Evolutionary conservation across 2,888 invertebrate species (phyloP), one percentile per base, ranked within the genome.

Genomic region (Apoda limacodes): DNA sequence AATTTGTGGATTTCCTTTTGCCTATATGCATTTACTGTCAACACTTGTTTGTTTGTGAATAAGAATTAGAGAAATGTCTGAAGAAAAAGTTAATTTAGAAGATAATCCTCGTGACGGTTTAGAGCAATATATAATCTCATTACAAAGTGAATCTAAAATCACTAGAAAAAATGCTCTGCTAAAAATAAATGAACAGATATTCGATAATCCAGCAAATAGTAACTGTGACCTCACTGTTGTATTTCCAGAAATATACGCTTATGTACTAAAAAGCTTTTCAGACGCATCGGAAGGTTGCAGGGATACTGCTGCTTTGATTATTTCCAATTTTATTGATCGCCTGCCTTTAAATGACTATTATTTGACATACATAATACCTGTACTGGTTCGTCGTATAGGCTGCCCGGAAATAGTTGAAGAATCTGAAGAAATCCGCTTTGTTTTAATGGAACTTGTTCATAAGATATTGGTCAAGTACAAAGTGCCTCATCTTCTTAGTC

Each of bases 391-490:
- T 46, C 85, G 94, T 37, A 83, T 96, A 41, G 93, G 92, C 0
- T 85, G 86, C 32, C 84, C 87, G 21, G 93, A 94, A 60, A 82
- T 89, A 0, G 58, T 84, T 2, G 85, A 86, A 45, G 74, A 82
- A 19, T 78, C 80, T 0, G 96, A 97, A 70, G 96, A 97, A 81
- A 83, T 95, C 23, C 85, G 95, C 13, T 59, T 93, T 7, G 69
- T 85, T 22, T 76, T 90, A 28, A 63, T 94, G 1, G 58, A 80
- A 33, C 80, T 95, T 24, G 61, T 93, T n/a, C 76, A 82, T 33
- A 65, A 76, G 22, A 82, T 95, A 41, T 68, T 94, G 25, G 60
- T 76, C 4, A 86, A 84, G 43, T 90, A 89, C 50, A 75, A 82
- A 46, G 76, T 82, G 3, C 76, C 82, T 5, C 82, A 82, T 19